Evolutionary conservation across 92 coral and sea anemone species (phyloP), one percentile per base, ranked within the genome.

Genomic region (Heliopora coerulea): DNA sequence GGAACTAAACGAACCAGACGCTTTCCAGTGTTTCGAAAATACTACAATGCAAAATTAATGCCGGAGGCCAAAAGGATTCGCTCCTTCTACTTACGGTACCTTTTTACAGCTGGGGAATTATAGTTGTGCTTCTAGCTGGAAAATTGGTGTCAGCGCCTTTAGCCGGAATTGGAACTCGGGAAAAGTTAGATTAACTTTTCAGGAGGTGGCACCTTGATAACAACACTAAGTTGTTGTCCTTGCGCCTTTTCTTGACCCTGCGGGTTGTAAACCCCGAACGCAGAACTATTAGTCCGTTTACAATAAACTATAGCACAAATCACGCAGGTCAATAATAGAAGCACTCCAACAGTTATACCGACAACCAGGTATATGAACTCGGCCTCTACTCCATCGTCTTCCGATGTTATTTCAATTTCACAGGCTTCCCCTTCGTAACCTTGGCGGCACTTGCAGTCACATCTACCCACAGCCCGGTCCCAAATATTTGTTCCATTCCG

Each of bases 191-290:
- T 70, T 50, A 70, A 57, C 21, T 70, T 70, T 37, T 70, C 77
- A 15, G 77, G 77, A 12, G 21, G n/a, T 1, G 77, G 77, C 31
- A 70, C 21, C 8, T 44, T 31, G 20, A 70, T 29, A 33, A 63
- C 63, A 5, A 50, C 14, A 35, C 54, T 70, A 28, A 70, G 31
- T 54, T 70, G 77, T 21, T 70, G 77, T 14, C 63, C 77, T 52
- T 70, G 77, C 0, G 34, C 27, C 63, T 70, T 27, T 25, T 70
- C 77, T 70, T 70, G 62, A 33, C 17, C 26, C 20, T 70, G 52
- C 9, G 77, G 77, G 44, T 70, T 70, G n/a, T 70, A 70, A n/a
- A 70, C 77, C 17, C 77, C 77, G 11, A 70, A 70, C 50, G 25
- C 32, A 25, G 77, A 31, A 54, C 77, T 70, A 26, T 29, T 50